Conservation (phyloP, 53 echinoderm and acorn worm genomes). For the Henricia sp. region DNA sequence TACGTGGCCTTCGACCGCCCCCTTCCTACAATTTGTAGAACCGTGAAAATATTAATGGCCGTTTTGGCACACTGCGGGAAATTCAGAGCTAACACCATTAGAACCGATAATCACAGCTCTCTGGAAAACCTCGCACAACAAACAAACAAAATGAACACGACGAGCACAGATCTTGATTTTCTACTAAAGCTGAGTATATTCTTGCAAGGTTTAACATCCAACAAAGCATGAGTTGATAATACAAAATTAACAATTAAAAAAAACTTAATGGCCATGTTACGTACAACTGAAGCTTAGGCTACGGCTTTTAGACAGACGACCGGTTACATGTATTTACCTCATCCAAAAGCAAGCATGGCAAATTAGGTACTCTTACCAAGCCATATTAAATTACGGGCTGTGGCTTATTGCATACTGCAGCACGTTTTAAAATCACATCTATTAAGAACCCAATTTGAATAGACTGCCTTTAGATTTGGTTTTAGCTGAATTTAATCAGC, state of each 20-base stretch:
- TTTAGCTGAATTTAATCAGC: too few species aligned
- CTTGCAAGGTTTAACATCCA: slow-evolving; percentile 73
- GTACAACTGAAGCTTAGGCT: slow-evolving; percentile 44
- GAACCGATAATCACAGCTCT: background rate
- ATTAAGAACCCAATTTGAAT: too few species aligned
- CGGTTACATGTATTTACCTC: slow-evolving; percentile 23
- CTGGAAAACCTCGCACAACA: too few species aligned
- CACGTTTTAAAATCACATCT: background rate
- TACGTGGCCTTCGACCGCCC: too few species aligned
- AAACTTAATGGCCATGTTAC: slow-evolving; percentile 54
- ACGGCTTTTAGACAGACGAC: slow-evolving; percentile 55
- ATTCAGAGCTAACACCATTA: too few species aligned
- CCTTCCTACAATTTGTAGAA: too few species aligned
- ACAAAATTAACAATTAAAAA: too few species aligned
- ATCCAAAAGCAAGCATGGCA: slow-evolving; percentile 10
- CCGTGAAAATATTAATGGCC: too few species aligned
- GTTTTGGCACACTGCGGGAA: too few species aligned
- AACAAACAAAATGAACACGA: background rate
- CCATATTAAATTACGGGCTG: slow-evolving; percentile 21
- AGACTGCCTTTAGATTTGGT: too few species aligned
- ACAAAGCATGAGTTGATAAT: slow-evolving; percentile 68
- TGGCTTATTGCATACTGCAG: slow-evolving; percentile 35
- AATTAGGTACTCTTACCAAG: slow-evolving; percentile 18
- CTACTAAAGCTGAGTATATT: slow-evolving; percentile 75
- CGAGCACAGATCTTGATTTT: slow-evolving; percentile 31